These are phyloP conservation scores for Ephydatia muelleri DNA, from an alignment of 37 sponge, comb jelly and placozoan genomes.

Conservation along the genomic window DNA sequence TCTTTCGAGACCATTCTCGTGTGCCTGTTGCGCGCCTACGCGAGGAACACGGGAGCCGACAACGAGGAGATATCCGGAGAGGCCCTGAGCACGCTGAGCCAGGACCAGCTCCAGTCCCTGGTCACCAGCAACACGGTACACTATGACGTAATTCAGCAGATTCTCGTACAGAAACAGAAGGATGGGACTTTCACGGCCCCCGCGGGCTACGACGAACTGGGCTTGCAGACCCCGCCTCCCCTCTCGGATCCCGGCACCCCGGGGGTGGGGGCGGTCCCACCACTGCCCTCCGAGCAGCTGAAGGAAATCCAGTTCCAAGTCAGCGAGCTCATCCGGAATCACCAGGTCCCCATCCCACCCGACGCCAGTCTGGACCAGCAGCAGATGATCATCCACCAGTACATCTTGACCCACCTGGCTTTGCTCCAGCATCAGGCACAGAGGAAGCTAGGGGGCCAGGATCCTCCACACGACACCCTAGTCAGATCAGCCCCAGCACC, in stretches of 20 bases:
- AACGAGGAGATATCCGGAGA: slow-evolving; percentile 42
- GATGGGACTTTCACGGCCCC: not conserved
- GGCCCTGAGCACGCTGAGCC: slow-evolving; percentile 59
- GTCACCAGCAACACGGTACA: slow-evolving; percentile 71
- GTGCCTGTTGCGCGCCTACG: slow-evolving; percentile 24
- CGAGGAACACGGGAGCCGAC: slow-evolving; percentile 3
- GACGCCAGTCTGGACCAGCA: slow-evolving; percentile 47
- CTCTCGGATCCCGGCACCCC: not conserved
- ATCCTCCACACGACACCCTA: not conserved
- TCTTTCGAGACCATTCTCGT: slow-evolving; percentile 51
- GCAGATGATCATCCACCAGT: slow-evolving; percentile 33
- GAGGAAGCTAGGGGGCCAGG: not conserved
- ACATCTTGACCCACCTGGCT: slow-evolving; percentile 41
- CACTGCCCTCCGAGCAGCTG: slow-evolving; percentile 50
- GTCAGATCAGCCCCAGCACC: not conserved
- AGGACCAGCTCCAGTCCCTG: slow-evolving; percentile 58
- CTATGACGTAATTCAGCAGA: slow-evolving; percentile 75
- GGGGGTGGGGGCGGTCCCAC: not conserved
- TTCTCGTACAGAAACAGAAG: slow-evolving; percentile 42
- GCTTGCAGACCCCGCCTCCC: not conserved
- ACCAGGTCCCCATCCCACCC: slow-evolving; percentile 42
- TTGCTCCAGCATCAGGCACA: slow-evolving; percentile 22
- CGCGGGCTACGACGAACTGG: slow-evolving; percentile 1
- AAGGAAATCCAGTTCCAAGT: slow-evolving; percentile 36
- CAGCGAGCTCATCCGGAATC: slow-evolving; percentile 20